Evolutionary conservation across 2,797 vertebrate genomes (phyloP), one percentile per base, ranked within the genome.

Genomic region (Nannoperca obscura): DNA sequence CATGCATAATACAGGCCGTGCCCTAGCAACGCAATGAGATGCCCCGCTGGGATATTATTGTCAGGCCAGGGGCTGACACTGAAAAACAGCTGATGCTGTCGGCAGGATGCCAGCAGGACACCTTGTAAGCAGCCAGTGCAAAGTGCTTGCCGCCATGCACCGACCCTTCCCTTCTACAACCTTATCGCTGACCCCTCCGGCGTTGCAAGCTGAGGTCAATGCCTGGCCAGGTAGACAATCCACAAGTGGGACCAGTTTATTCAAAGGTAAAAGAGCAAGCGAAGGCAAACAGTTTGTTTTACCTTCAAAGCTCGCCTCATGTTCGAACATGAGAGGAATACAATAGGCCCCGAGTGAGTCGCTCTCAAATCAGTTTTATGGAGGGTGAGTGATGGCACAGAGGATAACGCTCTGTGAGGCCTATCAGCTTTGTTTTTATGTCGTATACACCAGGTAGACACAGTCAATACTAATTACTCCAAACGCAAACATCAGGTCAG

Each of bases 41-140:
- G 42, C 86, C 97, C 96, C 86, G 94, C 96, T 95, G 97, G 90
- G 95, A 94, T 92, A 94, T 95, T 96, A 97, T 98, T 97, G 96
- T 96, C 86, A 80, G 92, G 91, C 92, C 87, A 69, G 91, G 93
- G 92, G 94, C 94, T 89, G 90, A 97, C 94, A 96, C 95, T 94
- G 96, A 96, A 95, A 97, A 99, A 97, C 97, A 98, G 97, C 98
- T 98, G 97, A 98, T 97, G 95, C 88, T 96, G 97, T 97, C 96
- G 93, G 97, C 96, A 94, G 94, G 94, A 95, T 92, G 93, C 93
- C 96, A 94, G 95, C 94, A 93, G 96, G 96, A 95, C 94, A 95
- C 92, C 97, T 97, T 98, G 97, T 97, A 97, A 97, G 96, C 95
- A 95, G 88, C 82, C 94, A 95, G 95, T 11, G 80, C 73, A 36